phyloP scores from a whole-genome alignment of 2,888 invertebrate species.

The Sycophila texana region DNA sequence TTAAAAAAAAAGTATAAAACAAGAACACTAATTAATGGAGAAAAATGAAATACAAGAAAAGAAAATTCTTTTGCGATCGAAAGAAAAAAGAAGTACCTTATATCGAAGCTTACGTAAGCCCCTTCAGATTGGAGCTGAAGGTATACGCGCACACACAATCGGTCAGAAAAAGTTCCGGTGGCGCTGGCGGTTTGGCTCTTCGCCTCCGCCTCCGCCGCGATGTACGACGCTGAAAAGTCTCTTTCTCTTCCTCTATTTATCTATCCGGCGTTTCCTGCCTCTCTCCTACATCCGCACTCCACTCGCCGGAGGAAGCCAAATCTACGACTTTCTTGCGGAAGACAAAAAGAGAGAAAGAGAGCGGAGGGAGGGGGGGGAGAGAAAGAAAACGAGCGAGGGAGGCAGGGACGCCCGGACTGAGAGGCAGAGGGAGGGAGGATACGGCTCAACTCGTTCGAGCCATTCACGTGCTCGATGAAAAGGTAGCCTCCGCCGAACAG shows the following conservation, averaged over 20 bases:
- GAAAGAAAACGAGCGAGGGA: constrained; percentile 15
- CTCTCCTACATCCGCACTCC: constrained; percentile 3
- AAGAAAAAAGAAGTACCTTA: background rate
- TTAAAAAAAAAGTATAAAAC: too few species aligned
- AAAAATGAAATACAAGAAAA: too few species aligned
- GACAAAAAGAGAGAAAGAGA: constrained; percentile 40
- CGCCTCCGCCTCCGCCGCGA: background rate
- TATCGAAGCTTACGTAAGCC: background rate
- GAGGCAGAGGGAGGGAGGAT: constrained; percentile 68
- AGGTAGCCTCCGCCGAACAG: constrained; percentile 70
- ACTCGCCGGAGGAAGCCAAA: constrained; percentile 51
- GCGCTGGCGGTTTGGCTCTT: background rate
- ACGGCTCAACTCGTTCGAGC: constrained; percentile 75
- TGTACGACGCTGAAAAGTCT: background rate
- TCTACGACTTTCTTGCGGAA: constrained; percentile 44
- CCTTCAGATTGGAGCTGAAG: background rate
- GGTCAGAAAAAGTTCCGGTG: background rate
- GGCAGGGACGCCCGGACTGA: constrained; percentile 57
- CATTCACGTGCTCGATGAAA: constrained; percentile 74
- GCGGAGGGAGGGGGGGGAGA: constrained; percentile 43
- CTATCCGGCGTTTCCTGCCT: constrained; percentile 25
- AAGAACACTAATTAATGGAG: too few species aligned
- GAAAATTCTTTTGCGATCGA: background rate
- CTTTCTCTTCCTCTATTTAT: constrained; percentile 25
- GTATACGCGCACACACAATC: background rate